Conservation (phyloP, 1,140 invertebrate species). For the Nebria ingens region DNA sequence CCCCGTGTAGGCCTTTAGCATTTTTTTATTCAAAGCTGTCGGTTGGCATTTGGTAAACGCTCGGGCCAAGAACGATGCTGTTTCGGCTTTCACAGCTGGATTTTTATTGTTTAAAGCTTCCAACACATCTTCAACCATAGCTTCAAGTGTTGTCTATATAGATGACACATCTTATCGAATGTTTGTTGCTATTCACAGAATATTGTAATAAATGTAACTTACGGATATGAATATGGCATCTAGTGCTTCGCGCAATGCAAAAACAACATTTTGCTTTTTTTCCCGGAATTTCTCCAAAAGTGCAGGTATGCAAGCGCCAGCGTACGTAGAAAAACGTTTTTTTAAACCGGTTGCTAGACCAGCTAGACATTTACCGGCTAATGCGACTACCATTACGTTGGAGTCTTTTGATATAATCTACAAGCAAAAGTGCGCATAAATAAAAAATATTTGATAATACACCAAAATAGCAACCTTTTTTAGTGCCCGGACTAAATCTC, state of each 20-base stretch:
- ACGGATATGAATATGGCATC: constrained; percentile 80
- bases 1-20: constrained; percentile 75
- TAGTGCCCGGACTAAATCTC: constrained; percentile 74
- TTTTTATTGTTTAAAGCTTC: constrained; percentile 90
- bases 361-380: constrained; percentile 77
- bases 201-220: constrained; percentile 33
- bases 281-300: constrained; percentile 96
- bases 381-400: constrained; percentile 86
- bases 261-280: constrained; percentile 87
- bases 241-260: constrained; percentile 76
- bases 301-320: constrained; percentile 63
- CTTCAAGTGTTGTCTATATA: constrained; percentile 69
- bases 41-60: constrained; percentile 73
- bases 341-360: constrained; percentile 78
- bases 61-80: constrained; percentile 75
- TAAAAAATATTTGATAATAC: constrained; percentile 14
- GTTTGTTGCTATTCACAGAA: constrained; percentile 3
- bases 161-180: constrained; percentile 9
- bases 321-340: constrained; percentile 79
- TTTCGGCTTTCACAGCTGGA: constrained; percentile 88
- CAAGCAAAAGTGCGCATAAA: constrained; percentile 20
- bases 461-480: constrained; percentile 61
- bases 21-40: constrained; percentile 78
- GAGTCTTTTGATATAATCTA: constrained; percentile 84
- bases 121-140: constrained; percentile 74